Conservation (phyloP, 2,113 vertebrate species). For the Aphyosemion australe region DNA sequence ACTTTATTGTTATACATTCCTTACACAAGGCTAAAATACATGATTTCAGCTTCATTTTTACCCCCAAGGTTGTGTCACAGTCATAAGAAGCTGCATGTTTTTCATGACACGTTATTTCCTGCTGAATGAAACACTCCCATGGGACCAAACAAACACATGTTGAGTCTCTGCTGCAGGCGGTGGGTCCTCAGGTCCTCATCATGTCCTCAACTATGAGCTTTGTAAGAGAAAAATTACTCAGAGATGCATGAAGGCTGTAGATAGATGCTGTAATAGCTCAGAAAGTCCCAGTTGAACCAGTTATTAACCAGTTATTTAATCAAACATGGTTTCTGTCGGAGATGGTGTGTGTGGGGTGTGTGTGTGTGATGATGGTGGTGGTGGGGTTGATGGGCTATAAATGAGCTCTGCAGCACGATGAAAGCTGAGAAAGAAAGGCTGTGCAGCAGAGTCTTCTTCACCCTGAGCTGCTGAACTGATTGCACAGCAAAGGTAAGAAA, state of each 20-base stretch:
- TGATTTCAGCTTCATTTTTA: no score
- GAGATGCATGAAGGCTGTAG: background rate
- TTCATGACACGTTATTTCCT: background rate
- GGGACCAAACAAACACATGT: background rate
- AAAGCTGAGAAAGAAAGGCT: slow-evolving; percentile 14
- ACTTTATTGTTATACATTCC: no score
- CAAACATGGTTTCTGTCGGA: background rate
- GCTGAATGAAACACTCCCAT: background rate
- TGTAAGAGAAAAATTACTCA: background rate
- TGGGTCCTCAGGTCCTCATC: no score
- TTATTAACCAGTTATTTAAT: background rate
- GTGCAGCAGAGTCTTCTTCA: background rate
- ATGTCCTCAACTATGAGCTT: background rate
- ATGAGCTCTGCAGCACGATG: slow-evolving; percentile 26
- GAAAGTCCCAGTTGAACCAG: no score
- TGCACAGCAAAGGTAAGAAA: slow-evolving; percentile 33
- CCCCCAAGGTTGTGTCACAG: background rate
- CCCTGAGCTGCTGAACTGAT: background rate
- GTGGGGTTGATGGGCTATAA: slow-evolving; percentile 36
- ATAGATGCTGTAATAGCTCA: no score
- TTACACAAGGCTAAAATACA: no score
- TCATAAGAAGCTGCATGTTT: no score
- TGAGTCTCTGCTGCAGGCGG: background rate
- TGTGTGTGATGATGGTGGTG: background rate
- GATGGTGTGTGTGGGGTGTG: background rate